Conservation (phyloP, 2,797 vertebrate species). For the Sebastes oblongus region DNA sequence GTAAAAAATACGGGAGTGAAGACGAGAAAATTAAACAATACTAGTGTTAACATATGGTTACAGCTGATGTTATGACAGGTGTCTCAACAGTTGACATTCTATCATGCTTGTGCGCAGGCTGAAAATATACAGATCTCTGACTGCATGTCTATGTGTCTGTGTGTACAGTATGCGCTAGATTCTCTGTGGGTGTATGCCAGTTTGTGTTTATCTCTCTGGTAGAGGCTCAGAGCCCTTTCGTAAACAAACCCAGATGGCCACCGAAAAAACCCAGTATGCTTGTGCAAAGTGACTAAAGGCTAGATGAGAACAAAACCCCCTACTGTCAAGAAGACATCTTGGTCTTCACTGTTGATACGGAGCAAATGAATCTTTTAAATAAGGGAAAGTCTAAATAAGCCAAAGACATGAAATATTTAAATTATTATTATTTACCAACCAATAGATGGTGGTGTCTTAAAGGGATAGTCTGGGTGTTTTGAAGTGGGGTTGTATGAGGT, state of each 20-base stretch:
- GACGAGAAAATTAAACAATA: not conserved
- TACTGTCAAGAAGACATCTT: not conserved
- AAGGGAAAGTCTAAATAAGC: not conserved
- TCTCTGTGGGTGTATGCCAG: constrained; percentile 67
- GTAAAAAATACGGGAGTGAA: not conserved
- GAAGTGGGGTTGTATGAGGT: too few relatives aligned
- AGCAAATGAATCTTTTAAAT: not conserved
- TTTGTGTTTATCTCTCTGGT: constrained; percentile 73
- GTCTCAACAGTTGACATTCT: constrained; percentile 32
- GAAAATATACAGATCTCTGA: constrained; percentile 54
- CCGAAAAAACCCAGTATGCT: constrained; percentile 70
- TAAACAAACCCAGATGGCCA: constrained; percentile 80
- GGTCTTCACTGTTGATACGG: not conserved
- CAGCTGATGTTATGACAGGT: constrained; percentile 62
- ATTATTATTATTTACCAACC: not conserved
- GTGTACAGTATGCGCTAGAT: constrained; percentile 37
- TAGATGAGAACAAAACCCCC: constrained; percentile 52
- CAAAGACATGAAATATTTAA: not conserved
- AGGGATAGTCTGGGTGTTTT: too few relatives aligned
- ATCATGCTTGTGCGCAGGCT: constrained; percentile 19
- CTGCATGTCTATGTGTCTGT: constrained; percentile 45
- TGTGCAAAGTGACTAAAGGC: constrained; percentile 55
- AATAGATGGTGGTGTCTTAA: not conserved
- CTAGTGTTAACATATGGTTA: constrained; percentile 33
- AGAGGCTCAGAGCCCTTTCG: constrained; percentile 64